Evolutionary conservation across 2,113 vertebrate species (phyloP).

Genomic region (Aspiorhynchus laticeps): DNA sequence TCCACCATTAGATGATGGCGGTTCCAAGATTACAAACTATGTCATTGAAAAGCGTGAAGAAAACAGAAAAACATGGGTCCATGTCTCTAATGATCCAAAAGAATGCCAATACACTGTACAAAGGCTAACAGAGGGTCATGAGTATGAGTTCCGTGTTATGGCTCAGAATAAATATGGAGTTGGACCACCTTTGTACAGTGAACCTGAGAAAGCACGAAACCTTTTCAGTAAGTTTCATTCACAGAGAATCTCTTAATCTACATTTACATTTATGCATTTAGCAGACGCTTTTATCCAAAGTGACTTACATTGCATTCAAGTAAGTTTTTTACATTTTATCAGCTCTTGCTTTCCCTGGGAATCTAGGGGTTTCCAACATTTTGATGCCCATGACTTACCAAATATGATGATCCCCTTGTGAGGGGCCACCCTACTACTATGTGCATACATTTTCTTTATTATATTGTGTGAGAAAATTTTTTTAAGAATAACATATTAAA

Average conservation of each 20-base stretch:
- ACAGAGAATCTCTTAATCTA: background rate
- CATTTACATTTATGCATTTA: too few species aligned
- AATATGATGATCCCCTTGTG: background rate
- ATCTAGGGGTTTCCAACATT: background rate
- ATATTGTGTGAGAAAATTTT: background rate
- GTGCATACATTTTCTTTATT: background rate
- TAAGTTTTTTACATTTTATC: too few species aligned
- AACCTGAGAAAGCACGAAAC: conserved; percentile 94
- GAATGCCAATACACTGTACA: conserved; percentile 92
- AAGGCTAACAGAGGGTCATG: conserved; percentile 91
- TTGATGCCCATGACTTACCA: background rate
- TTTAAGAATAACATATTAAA: background rate
- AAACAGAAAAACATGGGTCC: conserved; percentile 92
- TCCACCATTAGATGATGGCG: conserved; percentile 90
- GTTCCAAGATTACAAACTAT: conserved; percentile 96
- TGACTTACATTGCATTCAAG: too few species aligned
- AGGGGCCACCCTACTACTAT: background rate
- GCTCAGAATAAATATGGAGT: conserved; percentile 97
- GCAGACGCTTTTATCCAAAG: too few species aligned
- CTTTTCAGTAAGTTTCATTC: conserved; percentile 87
- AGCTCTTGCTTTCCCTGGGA: too few species aligned
- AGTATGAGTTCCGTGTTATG: conserved; percentile 96
- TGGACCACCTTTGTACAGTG: conserved; percentile 90
- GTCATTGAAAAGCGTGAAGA: conserved; percentile 96
- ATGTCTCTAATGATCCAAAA: conserved; percentile 88